A percentile compares a stretch with the other conserved stretches of the same genome.
phyloP scores from a whole-genome alignment of 1,140 invertebrate genomes.

The Cataglyphis hispanica region DNA sequence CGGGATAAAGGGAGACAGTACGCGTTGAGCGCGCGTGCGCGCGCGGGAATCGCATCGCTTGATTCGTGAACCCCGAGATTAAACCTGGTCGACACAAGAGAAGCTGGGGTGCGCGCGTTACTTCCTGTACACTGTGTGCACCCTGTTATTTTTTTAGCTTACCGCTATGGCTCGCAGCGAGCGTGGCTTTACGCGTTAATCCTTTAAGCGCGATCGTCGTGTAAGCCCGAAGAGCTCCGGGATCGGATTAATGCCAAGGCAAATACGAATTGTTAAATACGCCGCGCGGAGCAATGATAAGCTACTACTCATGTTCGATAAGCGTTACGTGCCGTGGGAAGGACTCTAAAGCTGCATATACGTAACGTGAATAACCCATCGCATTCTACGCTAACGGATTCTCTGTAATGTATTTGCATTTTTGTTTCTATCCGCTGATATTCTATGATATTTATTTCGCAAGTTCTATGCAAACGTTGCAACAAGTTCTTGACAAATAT shows the following conservation, averaged over 20 bases:
- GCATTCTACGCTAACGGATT: background rate
- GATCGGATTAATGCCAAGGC: conserved; percentile 75
- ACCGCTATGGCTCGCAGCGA: conserved; percentile 41
- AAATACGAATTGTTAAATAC: conserved; percentile 78
- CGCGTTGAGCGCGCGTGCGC: conserved; percentile 21
- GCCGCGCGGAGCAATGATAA: conserved; percentile 69
- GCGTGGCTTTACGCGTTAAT: conserved; percentile 71
- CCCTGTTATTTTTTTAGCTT: conserved; percentile 33
- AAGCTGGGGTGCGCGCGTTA: conserved; percentile 40
- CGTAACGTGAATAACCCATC: conserved; percentile 61
- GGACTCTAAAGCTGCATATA: conserved; percentile 49
- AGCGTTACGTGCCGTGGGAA: conserved; percentile 56
- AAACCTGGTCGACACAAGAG: conserved; percentile 62
- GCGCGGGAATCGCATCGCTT: conserved; percentile 16
- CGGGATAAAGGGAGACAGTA: conserved; percentile 25
- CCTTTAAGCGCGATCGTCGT: conserved; percentile 72
- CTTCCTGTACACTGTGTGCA: conserved; percentile 20
- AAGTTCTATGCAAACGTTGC: background rate
- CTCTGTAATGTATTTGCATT: background rate
- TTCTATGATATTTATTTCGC: background rate
- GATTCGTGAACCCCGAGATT: conserved; percentile 63
- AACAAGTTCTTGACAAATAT: conserved; percentile 25
- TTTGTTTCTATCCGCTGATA: background rate
- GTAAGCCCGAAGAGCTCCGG: conserved; percentile 70
- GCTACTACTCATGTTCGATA: conserved; percentile 72